Base-by-base conservation (phyloP, 1,140 invertebrate species). In the Elysia chlorotica region DNA sequence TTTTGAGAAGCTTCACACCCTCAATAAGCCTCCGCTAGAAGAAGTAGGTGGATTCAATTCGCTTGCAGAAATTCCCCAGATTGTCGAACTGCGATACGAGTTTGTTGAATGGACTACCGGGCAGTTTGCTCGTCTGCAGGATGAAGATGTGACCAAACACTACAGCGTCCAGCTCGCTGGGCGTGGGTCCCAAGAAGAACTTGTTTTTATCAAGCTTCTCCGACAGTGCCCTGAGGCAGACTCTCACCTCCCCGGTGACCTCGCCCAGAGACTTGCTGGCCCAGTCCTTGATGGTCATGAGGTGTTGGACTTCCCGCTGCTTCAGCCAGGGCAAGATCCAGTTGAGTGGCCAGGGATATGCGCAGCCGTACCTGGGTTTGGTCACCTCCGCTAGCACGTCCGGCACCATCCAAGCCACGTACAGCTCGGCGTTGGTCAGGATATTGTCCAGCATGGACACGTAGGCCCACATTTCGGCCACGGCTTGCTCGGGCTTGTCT, bases 91-190 rank as follows among this genome's bases (percentile, higher is more conserved):
- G 89, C 74, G 91, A 89, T 10, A 96, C 90, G 73, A 92, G 92
- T 72, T 90, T 90, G 14, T 92, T 92, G 71, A 96, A 88, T 66
- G 90, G 89, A 79, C 91, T 92, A 72, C 92, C 92, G 0, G 95
- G 94, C 4, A 98, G 88, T 2, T 90, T 90, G 21, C 94, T 96
- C 6, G 96, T 97, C 21, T 98, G 87, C 71, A 99, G 92, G 0
- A 95, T 95, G 81, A 94, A 96, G n/a, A 99, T 88, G 86, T 99
- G 97, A 30, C 96, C 97, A 90, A 97, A 99, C 0, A 97, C 92
- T n/a, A 99, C 87, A 17, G 96, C 96, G 88, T 99, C 97, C 78
- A 99, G 86, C 87, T 98, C 95, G 28, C 95, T 97, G 2, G 96
- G 85, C 54, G 84, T 86, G n/a, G n/a, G 84, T 37, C 88, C 88